Base-by-base conservation (phyloP, 2,797 vertebrate species). In the Hippopotamyrus pictus region DNA sequence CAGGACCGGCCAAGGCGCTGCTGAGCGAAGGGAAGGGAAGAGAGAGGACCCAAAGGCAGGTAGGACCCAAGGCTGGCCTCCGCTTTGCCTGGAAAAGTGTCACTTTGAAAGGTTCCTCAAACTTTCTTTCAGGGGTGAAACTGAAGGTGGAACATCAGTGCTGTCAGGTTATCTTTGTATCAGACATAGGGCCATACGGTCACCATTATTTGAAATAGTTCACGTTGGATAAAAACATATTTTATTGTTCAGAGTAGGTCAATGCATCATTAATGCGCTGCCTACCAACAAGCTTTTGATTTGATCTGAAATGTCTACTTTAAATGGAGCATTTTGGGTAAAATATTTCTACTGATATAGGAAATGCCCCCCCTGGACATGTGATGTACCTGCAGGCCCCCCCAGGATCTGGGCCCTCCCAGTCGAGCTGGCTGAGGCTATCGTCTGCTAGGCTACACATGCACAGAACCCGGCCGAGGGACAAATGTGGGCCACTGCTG, bases 41-140 rank as follows among this genome's bases (percentile, higher is more conserved):
- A 73, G 62, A 12, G 12, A 88, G 87, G 12, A 76, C 73, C 87
- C 53, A 29, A 73, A 79, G 85, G 25, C 86, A 87, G 89, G 89
- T 89, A 89, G 69, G 89, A 79, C 59, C 41, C 29, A 44, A 46
- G 79, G 5, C 29, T 44, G 12, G 65, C 22, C 11, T 86, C 46
- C 22, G 12, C 69, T 87, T 22, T 69, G 83, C 48, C 89, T 29
- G 9, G 48, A 51, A 79, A 54, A 83, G 50, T 8, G 41, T 83
- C 37, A 46, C 54, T 86, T 85, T 84, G 51, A 46, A 29, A 12
- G 54, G 53, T 76, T 76, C 69, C 87, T 88, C 51, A 57, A 89
- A 87, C 89, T 89, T 89, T 88, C n/a, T 6, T 33, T 7, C 51
- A 19, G 62, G 62, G 29, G 29, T 62, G 46, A 25, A 19, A 44